Evolutionary conservation across 1,140 invertebrate species (phyloP), one percentile per base, ranked within the genome.

Genomic region (Thaumetopoea pityocampa): DNA sequence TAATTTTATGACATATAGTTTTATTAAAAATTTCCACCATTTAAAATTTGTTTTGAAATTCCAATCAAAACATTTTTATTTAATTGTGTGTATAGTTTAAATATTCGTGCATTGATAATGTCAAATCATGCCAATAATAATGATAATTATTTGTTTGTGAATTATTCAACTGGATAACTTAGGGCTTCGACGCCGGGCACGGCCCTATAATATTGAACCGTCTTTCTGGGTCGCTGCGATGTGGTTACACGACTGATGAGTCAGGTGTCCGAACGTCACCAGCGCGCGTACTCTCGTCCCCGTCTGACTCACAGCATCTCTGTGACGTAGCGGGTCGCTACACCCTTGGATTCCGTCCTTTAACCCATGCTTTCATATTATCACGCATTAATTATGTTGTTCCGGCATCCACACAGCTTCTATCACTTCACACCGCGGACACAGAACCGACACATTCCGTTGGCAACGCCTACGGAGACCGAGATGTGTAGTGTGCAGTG

Each of bases 191-290:
- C 9, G 23, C 24, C n/a, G 8, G 9, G 8, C 24, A 19, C 29
- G 16, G 20, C 20, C 22, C 29, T 23, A 9, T 34, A 19, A 22
- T 32, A 35, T 17, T 12, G 8, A 15, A 34, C 7, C 34, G 47
- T 43, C 19, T 47, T 43, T 37, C 43, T 43, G 38, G 32, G 43
- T 37, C 34, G 12, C 12, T 12, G n/a, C 17, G 29, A 9, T 35
- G 26, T 27, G 48, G 50, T 42, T 46, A 37, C 29, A 40, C n/a
- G n/a, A n/a, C n/a, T 51, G 52, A 65, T 73, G 70, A 78, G 64
- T 78, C 68, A 82, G 67, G 63, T 64, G 52, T 40, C 6, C 34
- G 53, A 37, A 76, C 73, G 73, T 78, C 67, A 76, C 48, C 53
- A 48, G 57, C 69, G 68, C 67, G 67, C 69, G 67, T 66, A 59